Conservation (phyloP, 2,888 invertebrate species). For the Thymelicus sylvestris region DNA sequence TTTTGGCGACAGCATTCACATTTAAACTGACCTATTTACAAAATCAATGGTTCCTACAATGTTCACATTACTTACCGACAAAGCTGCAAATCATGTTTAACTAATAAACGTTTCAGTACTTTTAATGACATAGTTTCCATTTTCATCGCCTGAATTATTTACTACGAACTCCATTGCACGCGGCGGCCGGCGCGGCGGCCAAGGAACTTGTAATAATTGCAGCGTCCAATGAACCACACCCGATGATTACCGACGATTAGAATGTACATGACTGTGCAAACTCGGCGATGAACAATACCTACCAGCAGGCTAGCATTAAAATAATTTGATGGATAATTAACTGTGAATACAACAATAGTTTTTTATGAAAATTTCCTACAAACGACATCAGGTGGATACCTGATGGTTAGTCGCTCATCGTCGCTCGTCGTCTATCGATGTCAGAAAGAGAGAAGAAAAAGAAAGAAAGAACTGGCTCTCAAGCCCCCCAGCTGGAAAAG, state of each 20-base stretch:
- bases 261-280: constrained; percentile 7
- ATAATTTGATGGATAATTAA: too few relatives aligned
- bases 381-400: too few relatives aligned
- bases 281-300: neutral
- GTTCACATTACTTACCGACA: neutral
- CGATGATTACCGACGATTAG: neutral
- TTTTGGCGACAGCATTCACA: too few relatives aligned
- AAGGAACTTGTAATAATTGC: constrained; percentile 2
- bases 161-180: neutral
- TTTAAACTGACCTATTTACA: too few relatives aligned
- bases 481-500: too few relatives aligned
- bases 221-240: neutral
- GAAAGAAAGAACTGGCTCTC: too few relatives aligned
- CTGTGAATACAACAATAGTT: too few relatives aligned
- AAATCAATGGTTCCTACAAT: too few relatives aligned
- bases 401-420: too few relatives aligned
- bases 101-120: neutral
- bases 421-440: too few relatives aligned
- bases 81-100: neutral
- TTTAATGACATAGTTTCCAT: neutral
- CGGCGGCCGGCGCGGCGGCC: neutral
- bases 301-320: neutral
- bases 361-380: too few relatives aligned
- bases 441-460: too few relatives aligned
- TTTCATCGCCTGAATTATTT: constrained; percentile 8